Conservation (phyloP, 1,140 invertebrate genomes). For the Drosophila orosa region DNA sequence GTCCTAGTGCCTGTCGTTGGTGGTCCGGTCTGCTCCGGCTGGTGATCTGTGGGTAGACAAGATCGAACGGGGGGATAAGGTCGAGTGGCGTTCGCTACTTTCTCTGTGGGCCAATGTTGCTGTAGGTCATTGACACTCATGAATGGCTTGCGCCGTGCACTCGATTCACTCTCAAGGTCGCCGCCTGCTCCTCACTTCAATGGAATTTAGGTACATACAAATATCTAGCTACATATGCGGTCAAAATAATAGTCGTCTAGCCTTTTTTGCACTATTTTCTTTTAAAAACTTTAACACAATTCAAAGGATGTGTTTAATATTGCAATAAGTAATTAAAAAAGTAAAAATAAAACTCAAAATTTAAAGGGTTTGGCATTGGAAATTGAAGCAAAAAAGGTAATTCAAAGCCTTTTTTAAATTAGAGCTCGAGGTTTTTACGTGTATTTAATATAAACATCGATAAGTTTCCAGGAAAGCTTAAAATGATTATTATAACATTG, state of each 20-base stretch:
- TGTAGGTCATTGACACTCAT: constrained; percentile 49
- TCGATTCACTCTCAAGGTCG: constrained; percentile 48
- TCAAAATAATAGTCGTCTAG: not conserved
- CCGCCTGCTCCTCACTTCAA: constrained; percentile 33
- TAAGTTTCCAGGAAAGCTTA: too few relatives aligned
- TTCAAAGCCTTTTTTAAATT: too few relatives aligned
- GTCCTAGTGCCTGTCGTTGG: constrained; percentile 10
- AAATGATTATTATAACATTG: too few relatives aligned
- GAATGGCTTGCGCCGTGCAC: constrained; percentile 36
- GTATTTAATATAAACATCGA: too few relatives aligned
- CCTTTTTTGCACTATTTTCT: not conserved
- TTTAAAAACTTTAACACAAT: not conserved
- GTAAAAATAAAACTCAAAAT: too few relatives aligned
- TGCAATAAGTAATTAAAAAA: too few relatives aligned
- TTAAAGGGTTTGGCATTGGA: too few relatives aligned
- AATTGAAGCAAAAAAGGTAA: too few relatives aligned
- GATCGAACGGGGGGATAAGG: constrained; percentile 7
- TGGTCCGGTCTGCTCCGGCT: constrained; percentile 3
- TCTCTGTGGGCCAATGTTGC: constrained; percentile 43
- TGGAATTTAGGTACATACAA: constrained; percentile 32
- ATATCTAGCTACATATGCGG: constrained; percentile 6
- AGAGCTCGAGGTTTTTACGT: too few relatives aligned
- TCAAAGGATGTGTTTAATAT: not conserved
- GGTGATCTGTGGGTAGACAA: constrained; percentile 20
- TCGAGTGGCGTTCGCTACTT: constrained; percentile 22